Percentiles rank a stretch among this genome's conserved stretches.
These are phyloP conservation scores for Vidua chalybeata DNA, from an alignment of 2,113 vertebrate genomes.

Conservation along the genomic window DNA sequence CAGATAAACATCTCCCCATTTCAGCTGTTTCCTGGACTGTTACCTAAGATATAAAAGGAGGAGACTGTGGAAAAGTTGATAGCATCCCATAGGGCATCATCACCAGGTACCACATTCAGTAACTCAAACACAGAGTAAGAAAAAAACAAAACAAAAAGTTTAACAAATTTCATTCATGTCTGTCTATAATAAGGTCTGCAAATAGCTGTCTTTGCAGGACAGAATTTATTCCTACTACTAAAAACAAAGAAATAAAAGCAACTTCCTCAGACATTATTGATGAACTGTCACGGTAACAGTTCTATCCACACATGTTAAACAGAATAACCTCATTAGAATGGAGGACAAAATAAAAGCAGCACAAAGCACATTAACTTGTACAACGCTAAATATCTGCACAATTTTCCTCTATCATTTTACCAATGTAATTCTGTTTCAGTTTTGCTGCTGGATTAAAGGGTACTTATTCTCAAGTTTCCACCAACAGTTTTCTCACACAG, in stretches of 20 bases:
- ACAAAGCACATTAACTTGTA: not conserved
- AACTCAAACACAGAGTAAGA: not conserved
- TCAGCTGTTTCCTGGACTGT: not conserved
- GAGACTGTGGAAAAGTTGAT: not conserved
- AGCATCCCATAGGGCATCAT: not conserved
- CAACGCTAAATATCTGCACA: not conserved
- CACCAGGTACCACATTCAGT: not conserved
- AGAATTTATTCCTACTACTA: not conserved
- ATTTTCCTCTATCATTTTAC: not conserved
- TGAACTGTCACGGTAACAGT: not conserved
- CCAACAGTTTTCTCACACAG: not conserved
- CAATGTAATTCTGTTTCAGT: not conserved
- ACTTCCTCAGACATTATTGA: not conserved
- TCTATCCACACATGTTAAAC: not conserved
- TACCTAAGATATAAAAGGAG: not conserved
- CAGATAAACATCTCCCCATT: not conserved
- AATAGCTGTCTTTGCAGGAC: not conserved
- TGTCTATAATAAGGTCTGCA: not conserved
- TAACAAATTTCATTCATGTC: not conserved
- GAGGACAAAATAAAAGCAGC: not conserved
- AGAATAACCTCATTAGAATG: not conserved
- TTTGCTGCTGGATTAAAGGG: not conserved
- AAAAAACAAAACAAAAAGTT: not conserved
- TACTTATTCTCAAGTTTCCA: not conserved
- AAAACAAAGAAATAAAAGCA: not conserved